These are phyloP conservation scores for Psilopogon haemacephalus DNA, from an alignment of 2,113 vertebrate genomes.

Conservation along the genomic window DNA sequence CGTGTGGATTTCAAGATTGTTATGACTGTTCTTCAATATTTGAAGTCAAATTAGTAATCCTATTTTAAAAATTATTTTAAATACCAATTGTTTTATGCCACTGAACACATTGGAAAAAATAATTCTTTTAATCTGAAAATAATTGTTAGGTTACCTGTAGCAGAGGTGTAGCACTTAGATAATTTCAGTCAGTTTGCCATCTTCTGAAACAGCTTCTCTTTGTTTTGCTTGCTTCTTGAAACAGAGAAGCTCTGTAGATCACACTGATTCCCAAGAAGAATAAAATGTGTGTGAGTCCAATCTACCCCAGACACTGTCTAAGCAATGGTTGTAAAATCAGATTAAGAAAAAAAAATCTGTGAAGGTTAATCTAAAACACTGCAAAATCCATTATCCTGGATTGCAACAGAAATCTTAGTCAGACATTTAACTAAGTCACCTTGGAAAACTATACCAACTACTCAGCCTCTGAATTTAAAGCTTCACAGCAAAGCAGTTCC, in stretches of 20 bases:
- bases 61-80: neutral
- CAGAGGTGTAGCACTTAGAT: neutral
- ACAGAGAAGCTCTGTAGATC: neutral
- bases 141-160: neutral
- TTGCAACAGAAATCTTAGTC: neutral
- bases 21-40: neutral
- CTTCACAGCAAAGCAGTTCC: neutral
- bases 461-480: neutral
- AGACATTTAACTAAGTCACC: neutral
- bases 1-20: neutral
- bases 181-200: neutral
- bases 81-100: neutral
- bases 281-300: neutral
- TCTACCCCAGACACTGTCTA: neutral
- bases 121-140: constrained; percentile 16
- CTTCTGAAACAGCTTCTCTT: neutral
- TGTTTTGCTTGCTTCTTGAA: neutral
- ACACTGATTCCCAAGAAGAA: neutral
- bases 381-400: neutral
- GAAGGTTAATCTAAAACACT: neutral
- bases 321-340: neutral
- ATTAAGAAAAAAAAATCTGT: neutral
- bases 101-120: neutral
- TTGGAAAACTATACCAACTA: neutral
- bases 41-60: neutral